These are phyloP conservation scores for Cyanoramphus novaezelandiae DNA, from an alignment of 2,113 vertebrate species.

Conservation along the genomic window DNA sequence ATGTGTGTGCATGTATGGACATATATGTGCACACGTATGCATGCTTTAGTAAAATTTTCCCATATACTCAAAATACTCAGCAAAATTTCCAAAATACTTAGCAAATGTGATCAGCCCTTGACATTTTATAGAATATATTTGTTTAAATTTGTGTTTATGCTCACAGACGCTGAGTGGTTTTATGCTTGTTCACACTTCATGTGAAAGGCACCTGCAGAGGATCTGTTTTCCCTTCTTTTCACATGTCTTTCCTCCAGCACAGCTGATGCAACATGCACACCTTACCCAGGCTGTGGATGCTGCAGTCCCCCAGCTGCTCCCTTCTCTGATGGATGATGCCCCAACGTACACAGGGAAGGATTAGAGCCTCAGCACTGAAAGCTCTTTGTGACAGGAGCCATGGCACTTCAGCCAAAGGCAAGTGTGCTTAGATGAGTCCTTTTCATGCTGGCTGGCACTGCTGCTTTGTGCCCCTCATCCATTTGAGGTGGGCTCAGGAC, in stretches of 20 bases:
- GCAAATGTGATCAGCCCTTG: not conserved
- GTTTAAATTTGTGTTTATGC: not conserved
- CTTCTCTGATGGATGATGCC: not conserved
- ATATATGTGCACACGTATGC: not conserved
- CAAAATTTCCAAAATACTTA: not conserved
- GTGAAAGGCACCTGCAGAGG: not conserved
- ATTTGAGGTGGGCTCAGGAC: not conserved
- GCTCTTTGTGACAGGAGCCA: not conserved
- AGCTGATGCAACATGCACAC: rapidly evolving
- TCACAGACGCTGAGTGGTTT: rapidly evolving
- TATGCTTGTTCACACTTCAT: not conserved
- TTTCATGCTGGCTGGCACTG: rapidly evolving
- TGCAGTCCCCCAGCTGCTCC: not conserved
- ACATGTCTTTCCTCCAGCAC: not conserved
- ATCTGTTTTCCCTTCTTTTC: not conserved
- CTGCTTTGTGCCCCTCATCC: not conserved
- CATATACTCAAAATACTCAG: not conserved
- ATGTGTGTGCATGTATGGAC: rapidly evolving
- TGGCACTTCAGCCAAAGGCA: not conserved
- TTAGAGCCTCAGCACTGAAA: not conserved
- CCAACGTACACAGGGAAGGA: not conserved
- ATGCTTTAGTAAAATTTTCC: not conserved
- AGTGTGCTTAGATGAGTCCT: not conserved
- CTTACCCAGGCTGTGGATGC: rapidly evolving
- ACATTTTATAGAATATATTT: not conserved